Conservation (phyloP, 2,113 vertebrate genomes). For the Nipponia nippon region DNA sequence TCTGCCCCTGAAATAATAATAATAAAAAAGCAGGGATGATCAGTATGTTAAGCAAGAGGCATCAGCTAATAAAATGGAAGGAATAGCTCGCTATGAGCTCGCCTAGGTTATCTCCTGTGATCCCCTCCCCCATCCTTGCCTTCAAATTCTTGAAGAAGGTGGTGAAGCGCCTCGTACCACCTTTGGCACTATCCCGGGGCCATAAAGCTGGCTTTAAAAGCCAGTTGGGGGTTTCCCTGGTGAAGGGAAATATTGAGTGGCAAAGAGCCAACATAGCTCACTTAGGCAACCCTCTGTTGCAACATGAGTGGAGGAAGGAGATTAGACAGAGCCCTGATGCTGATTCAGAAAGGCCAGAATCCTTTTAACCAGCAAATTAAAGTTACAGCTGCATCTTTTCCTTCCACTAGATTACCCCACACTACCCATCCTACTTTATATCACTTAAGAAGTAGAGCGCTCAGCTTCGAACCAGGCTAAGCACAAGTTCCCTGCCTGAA, state of each 20-base stretch:
- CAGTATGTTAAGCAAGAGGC: background rate
- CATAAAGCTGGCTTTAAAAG: constrained; percentile 26
- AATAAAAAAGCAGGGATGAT: background rate
- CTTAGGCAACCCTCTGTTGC: constrained; percentile 54
- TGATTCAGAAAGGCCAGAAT: constrained; percentile 26
- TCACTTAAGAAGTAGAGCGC: background rate
- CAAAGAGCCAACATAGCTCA: constrained; percentile 50
- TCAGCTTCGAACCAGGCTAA: background rate
- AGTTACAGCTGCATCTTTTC: constrained; percentile 11
- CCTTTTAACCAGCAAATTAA: constrained; percentile 29
- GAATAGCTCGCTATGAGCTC: background rate
- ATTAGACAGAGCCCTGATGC: constrained; percentile 30
- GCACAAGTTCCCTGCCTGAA: background rate
- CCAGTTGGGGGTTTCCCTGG: constrained; percentile 51
- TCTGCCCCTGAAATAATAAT: background rate
- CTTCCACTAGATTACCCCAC: background rate
- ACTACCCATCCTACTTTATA: background rate
- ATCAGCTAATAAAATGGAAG: background rate
- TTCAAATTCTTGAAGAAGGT: constrained; percentile 29
- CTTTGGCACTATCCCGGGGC: constrained; percentile 8
- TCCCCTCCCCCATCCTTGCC: background rate
- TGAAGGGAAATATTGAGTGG: constrained; percentile 62
- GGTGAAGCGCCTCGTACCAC: background rate
- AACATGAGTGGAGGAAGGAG: constrained; percentile 47
- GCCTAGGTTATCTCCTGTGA: background rate